Evolutionary conservation across 1,140 invertebrate genomes (phyloP), one percentile per base, ranked within the genome.

Genomic region (Scaptomyza pallida): DNA sequence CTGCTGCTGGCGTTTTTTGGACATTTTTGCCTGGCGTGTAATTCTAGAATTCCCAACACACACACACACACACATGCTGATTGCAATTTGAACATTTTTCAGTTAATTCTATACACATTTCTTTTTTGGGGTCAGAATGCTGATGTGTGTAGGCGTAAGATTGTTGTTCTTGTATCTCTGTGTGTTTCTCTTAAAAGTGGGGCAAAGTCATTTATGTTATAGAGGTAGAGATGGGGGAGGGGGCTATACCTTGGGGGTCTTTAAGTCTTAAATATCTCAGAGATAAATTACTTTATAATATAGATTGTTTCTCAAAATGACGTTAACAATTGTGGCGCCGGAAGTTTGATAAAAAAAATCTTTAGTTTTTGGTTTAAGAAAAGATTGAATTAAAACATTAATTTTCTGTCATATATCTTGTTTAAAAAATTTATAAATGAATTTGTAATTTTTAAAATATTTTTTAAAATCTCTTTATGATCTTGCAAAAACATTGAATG

Each of bases 41-140:
- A 88, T 86, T 86, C 81, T 86, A 86, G 81, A 86, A 71, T 85
- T 83, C 47, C 72, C 45, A 59, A 68, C 43, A 50, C 61, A 63
- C 16, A 37, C 40, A 54, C 37, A 62, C 43, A 70, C 9, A 40
- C 9, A 67, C 17, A 35, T 4, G 40, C 30, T 61, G 65, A 81
- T 77, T 85, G 81, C 81, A 85, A 81, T 85, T 86, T 74, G 50
- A 73, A 80, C 55, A 71, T 78, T 85, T n/a, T 85, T 71, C 68
- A 40, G 68, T 37, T 65, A 37, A 40, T 51, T 60, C 15, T 48
- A 41, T 30, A 41, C 19, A 30, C 21, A 40, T 70, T 65, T 75
- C 54, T 71, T 78, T 73, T 75, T 85, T 83, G 67, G 79, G 75
- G 75, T 83, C 77, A 74, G 44, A 60, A 50, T n/a, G n/a, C n/a